Percentiles rank a stretch among this genome's conserved stretches.
These are phyloP conservation scores for Premnoplex brunnescens DNA, from an alignment of 2,797 vertebrate genomes.

Conservation along the genomic window DNA sequence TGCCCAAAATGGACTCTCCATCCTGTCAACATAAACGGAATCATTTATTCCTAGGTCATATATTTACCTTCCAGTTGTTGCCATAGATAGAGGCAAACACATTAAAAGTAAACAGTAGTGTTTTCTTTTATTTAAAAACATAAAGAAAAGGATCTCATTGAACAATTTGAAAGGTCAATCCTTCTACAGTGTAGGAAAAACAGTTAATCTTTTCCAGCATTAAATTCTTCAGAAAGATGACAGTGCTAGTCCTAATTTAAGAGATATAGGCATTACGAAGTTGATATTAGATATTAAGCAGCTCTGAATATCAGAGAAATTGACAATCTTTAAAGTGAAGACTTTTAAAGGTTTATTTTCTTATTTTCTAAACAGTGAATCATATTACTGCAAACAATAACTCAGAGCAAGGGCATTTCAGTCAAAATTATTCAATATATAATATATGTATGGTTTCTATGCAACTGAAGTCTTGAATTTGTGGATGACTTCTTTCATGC, in stretches of 20 bases:
- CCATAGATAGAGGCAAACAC: not conserved
- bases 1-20: not conserved
- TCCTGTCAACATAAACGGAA: not conserved
- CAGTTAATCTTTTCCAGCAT: not conserved
- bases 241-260: not conserved
- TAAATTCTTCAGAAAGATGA: not conserved
- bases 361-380: not conserved
- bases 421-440: not conserved
- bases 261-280: not conserved
- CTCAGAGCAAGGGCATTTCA: not conserved
- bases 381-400: not conserved
- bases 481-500: not conserved
- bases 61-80: not conserved
- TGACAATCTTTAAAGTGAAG: not conserved
- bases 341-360: not conserved
- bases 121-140: not conserved
- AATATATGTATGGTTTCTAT: not conserved
- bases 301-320: not conserved
- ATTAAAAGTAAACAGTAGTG: not conserved
- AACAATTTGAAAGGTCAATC: not conserved
- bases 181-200: not conserved
- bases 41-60: not conserved
- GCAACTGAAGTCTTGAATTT: not conserved
- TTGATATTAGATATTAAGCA: not conserved
- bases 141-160: not conserved